Evolutionary conservation across 2,797 vertebrate genomes (phyloP).

Genomic region (Eurystomus glaucurus): DNA sequence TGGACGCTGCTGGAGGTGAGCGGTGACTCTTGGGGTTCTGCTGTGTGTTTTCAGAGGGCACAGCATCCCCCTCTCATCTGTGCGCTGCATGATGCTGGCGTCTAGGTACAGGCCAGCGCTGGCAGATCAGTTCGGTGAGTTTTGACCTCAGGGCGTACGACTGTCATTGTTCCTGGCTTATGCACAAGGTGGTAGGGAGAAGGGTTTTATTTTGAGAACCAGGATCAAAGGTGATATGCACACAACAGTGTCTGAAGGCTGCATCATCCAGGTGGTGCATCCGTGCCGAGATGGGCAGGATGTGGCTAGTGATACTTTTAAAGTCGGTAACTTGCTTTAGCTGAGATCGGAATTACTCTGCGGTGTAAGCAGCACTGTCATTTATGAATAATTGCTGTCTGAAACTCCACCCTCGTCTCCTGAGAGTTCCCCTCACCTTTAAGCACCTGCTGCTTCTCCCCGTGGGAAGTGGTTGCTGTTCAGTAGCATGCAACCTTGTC

Average conservation of each 20-base stretch:
- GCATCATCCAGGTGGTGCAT: not conserved
- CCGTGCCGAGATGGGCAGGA: not conserved
- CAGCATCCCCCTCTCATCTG: not conserved
- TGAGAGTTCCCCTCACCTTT: slow-evolving; percentile 25
- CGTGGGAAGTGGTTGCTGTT: not conserved
- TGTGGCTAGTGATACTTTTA: not conserved
- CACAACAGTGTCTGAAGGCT: not conserved
- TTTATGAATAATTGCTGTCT: not conserved
- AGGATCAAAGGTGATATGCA: not conserved
- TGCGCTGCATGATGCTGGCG: rapidly evolving
- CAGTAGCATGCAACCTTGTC: not conserved
- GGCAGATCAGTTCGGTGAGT: not conserved
- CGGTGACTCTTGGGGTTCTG: not conserved
- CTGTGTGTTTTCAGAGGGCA: not conserved
- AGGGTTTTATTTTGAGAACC: not conserved
- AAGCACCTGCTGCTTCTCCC: not conserved
- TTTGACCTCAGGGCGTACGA: rapidly evolving
- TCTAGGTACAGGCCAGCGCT: not conserved
- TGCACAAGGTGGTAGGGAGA: not conserved
- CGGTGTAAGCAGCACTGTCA: not conserved
- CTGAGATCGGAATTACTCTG: not conserved
- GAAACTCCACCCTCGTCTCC: slow-evolving; percentile 28
- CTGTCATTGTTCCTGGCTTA: not conserved
- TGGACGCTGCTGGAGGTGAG: not conserved
- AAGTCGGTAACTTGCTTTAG: not conserved